Conservation (phyloP, 1,140 invertebrate species). For the Monomorium pharaonis region DNA sequence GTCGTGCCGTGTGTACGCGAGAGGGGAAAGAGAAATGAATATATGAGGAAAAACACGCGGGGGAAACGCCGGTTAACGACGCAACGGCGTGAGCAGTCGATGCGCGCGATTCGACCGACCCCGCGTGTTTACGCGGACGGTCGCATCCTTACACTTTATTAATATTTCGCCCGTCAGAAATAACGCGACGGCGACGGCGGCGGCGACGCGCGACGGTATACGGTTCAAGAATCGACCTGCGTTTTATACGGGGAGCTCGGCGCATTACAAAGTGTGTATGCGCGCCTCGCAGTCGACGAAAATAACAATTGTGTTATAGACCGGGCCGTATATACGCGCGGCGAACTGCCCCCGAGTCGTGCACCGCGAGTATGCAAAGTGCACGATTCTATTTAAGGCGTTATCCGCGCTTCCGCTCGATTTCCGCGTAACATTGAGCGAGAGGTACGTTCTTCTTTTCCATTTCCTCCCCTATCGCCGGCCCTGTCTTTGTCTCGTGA, state of each 20-base stretch:
- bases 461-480: not conserved
- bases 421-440: constrained; percentile 35
- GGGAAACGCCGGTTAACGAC: not conserved
- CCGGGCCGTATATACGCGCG: not conserved
- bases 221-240: constrained; percentile 66
- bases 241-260: constrained; percentile 54
- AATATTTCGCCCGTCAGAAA: constrained; percentile 70
- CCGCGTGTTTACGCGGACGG: constrained; percentile 58
- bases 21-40: not conserved
- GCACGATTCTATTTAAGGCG: constrained; percentile 34
- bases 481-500: not conserved
- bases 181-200: constrained; percentile 34
- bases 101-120: constrained; percentile 32
- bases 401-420: constrained; percentile 35
- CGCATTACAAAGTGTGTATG: constrained; percentile 58
- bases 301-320: constrained; percentile 70
- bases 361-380: constrained; percentile 7
- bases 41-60: not conserved
- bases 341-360: constrained; percentile 4
- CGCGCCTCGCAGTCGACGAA: constrained; percentile 55
- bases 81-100: constrained; percentile 21
- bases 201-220: not conserved
- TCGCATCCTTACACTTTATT: constrained; percentile 71
- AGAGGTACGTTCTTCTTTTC: not conserved
- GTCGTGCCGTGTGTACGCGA: not conserved